A percentile compares a stretch with the other conserved stretches of the same genome.
These are phyloP conservation scores for Drosophila anceps DNA, from an alignment of 2,888 invertebrate genomes.

Conservation along the genomic window DNA sequence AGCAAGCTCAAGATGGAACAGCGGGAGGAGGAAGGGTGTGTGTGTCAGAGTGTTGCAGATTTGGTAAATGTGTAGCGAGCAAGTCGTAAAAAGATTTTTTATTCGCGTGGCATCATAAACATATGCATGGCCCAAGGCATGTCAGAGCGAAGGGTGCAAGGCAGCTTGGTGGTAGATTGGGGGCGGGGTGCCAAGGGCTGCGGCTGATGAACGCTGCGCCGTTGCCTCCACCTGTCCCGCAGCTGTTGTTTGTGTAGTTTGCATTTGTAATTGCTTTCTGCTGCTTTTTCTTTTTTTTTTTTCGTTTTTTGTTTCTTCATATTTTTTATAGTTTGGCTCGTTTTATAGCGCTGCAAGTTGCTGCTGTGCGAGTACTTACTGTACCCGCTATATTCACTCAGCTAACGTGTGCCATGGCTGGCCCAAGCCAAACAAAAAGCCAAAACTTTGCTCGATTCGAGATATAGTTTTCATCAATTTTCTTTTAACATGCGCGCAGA, in stretches of 20 bases:
- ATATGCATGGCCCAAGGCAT: constrained; percentile 51
- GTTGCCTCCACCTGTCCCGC: constrained; percentile 11
- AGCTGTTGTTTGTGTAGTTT: constrained; percentile 71
- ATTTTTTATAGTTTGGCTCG: constrained; percentile 61
- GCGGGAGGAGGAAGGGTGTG: neutral
- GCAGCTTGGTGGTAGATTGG: neutral
- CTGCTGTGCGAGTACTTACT: constrained; percentile 32
- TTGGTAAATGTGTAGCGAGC: constrained; percentile 40
- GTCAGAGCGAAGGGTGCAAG: no score
- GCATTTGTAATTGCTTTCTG: constrained; percentile 74
- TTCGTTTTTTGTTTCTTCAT: constrained; percentile 29
- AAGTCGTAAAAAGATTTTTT: constrained; percentile 75
- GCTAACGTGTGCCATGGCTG: constrained; percentile 14
- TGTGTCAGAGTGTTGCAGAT: constrained; percentile 31
- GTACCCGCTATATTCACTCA: constrained; percentile 13
- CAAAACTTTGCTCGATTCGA: constrained; percentile 45
- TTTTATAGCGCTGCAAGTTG: constrained; percentile 70
- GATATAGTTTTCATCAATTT: constrained; percentile 3
- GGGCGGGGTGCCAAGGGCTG: neutral
- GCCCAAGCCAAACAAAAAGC: constrained; percentile 44
- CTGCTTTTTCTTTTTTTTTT: constrained; percentile 22
- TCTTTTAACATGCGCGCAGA: no score
- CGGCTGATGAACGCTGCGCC: constrained; percentile 16
- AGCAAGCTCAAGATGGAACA: neutral
- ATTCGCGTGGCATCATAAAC: constrained; percentile 70